These are phyloP conservation scores for Pristiophorus japonicus DNA, from an alignment of 2,113 vertebrate species.

Conservation along the genomic window DNA sequence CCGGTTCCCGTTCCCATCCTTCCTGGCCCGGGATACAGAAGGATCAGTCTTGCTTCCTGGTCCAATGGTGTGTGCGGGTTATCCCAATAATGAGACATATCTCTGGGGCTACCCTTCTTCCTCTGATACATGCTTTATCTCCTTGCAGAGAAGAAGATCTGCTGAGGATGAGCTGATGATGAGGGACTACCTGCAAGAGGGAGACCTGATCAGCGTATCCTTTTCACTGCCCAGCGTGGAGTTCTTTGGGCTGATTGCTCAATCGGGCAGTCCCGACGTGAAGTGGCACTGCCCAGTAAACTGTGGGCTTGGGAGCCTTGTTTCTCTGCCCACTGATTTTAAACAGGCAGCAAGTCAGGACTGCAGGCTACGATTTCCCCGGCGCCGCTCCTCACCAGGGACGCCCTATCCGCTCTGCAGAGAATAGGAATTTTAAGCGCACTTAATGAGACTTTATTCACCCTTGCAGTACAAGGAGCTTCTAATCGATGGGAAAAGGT, in stretches of 20 bases:
- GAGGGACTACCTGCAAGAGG: constrained; percentile 89
- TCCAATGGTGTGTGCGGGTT: background rate
- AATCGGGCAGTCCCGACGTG: background rate
- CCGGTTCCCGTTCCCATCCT: too few relatives aligned
- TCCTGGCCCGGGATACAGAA: too few relatives aligned
- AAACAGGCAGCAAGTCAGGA: background rate
- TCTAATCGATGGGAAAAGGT: background rate
- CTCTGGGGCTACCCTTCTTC: background rate
- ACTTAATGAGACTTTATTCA: background rate
- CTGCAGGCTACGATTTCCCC: background rate
- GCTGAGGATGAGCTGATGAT: constrained; percentile 91
- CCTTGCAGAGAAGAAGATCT: constrained; percentile 80
- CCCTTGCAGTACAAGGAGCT: background rate
- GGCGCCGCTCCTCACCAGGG: background rate
- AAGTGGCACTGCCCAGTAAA: background rate
- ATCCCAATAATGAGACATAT: background rate
- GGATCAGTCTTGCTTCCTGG: background rate
- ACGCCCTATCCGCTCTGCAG: background rate
- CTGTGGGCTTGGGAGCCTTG: background rate
- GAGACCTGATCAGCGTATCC: constrained; percentile 95
- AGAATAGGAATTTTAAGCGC: background rate
- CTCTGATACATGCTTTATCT: background rate
- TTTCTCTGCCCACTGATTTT: background rate
- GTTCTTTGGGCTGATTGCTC: background rate
- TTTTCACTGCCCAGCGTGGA: background rate